Base-by-base conservation (phyloP, 2,113 vertebrate genomes). In the Eurypyga helias region DNA sequence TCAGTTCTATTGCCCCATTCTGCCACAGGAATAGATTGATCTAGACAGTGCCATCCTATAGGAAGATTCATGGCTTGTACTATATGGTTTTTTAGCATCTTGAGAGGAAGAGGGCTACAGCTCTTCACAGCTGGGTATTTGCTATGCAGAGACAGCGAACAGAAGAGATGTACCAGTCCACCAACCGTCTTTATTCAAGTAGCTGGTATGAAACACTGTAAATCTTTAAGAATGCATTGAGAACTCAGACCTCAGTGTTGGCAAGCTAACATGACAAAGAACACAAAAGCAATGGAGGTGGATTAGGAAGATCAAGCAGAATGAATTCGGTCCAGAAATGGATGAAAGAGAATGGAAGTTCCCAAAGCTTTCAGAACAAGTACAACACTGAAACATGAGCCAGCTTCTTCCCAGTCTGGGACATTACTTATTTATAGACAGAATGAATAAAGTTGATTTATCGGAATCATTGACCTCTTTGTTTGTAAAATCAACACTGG, bases 391-490 rank as follows among this genome's bases (percentile, higher is more conserved):
- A 69, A 92, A 52, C n/a, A 34, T 23, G 58, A 95, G 83, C 87
- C 92, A 94, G 69, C 54, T 95, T 84, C 89, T 96, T 73, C 91
- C 18, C 62, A 61, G 61, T n/a, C 77, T 70, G 73, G 77, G 73
- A 72, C 66, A 65, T 91, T 65, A 94, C 45, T 93, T 96, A 87
- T 92, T 97, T 96, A 92, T 85, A 87, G 91, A 34, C 65, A 89
- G 61, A 49, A 69, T 79, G 96, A 97, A 95, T 94, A 48, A 87
- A 65, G 72, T 69, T 79, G 87, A 94, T 96, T 96, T 95, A 91
- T 94, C 4, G 0, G 77, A 95, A 92, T 87, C 61, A 73, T 84
- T 33, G 4, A 89, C 89, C 77, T 91, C 57, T 51, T 87, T 89
- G 89, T 95, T 72, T 92, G 95, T 73, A 89, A 95, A 94, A 77